Conservation (phyloP, 1,140 invertebrate genomes). For the Propsilocerus akamusi region DNA sequence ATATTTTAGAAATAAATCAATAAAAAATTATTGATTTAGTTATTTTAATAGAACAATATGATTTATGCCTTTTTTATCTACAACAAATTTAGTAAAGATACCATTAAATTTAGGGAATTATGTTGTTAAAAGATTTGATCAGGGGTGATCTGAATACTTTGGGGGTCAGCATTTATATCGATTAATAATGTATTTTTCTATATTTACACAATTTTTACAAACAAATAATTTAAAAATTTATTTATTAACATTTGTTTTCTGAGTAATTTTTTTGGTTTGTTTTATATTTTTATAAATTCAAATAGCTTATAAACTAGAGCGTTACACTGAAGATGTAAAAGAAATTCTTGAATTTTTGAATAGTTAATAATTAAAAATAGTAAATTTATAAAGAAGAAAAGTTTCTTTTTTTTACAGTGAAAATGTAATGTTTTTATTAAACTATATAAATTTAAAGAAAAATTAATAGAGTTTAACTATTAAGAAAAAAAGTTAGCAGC, state of each 20-base stretch:
- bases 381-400: slow-evolving; percentile 26
- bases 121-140: slow-evolving; percentile 23
- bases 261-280: slow-evolving; percentile 22
- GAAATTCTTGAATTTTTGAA: slow-evolving; percentile 20
- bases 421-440: slow-evolving; percentile 35
- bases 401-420: slow-evolving; percentile 33
- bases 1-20: slow-evolving; percentile 22
- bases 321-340: slow-evolving; percentile 37
- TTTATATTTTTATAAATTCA: slow-evolving; percentile 25
- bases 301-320: slow-evolving; percentile 36
- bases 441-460: slow-evolving; percentile 35
- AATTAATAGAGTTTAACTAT: slow-evolving; percentile 28
- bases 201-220: slow-evolving; percentile 16
- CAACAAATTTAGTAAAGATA: slow-evolving; percentile 12
- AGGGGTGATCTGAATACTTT: slow-evolving; percentile 27
- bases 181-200: slow-evolving; percentile 16
- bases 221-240: slow-evolving; percentile 28
- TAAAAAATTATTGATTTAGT: slow-evolving; percentile 20
- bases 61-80: slow-evolving; percentile 25
- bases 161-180: slow-evolving; percentile 21
- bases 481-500: slow-evolving; percentile 29
- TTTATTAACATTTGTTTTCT: slow-evolving; percentile 26
- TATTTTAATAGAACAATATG: slow-evolving; percentile 22
- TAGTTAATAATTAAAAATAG: slow-evolving; percentile 15
- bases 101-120: not conserved